Conservation (phyloP, 92 coral and sea anemone genomes). For the Hydrozoanthus gracilis region DNA sequence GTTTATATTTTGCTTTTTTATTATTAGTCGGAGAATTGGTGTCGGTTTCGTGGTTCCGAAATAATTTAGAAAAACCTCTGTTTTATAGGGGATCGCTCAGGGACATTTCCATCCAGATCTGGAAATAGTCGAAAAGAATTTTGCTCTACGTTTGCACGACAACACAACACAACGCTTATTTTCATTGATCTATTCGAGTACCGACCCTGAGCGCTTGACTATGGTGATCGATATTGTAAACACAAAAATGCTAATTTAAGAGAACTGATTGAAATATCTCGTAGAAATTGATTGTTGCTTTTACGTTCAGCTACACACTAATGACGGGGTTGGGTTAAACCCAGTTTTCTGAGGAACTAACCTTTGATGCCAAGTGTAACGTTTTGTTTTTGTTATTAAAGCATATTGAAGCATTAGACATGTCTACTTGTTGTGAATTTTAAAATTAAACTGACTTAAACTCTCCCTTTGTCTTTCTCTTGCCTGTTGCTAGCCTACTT, state of each 20-base stretch:
- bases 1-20: neutral
- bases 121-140: neutral
- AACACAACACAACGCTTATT: neutral
- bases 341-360: constrained; percentile 19
- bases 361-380: constrained; percentile 19
- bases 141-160: neutral
- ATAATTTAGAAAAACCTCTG: constrained; percentile 19
- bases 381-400: neutral
- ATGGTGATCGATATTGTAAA: neutral
- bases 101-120: constrained; percentile 18
- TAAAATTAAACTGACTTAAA: too few species aligned
- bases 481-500: too few species aligned
- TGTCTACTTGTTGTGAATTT: neutral
- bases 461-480: too few species aligned
- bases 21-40: constrained; percentile 15
- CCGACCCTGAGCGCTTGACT: constrained; percentile 20
- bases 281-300: neutral
- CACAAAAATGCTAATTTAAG: neutral
- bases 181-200: neutral
- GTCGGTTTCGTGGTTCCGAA: constrained; percentile 49
- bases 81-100: constrained; percentile 29
- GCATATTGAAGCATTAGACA: neutral
- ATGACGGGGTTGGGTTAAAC: constrained; percentile 19
- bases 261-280: neutral
- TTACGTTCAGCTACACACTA: neutral